Evolutionary conservation across 1,140 invertebrate species (phyloP).

Genomic region (Habropoda laboriosa): DNA sequence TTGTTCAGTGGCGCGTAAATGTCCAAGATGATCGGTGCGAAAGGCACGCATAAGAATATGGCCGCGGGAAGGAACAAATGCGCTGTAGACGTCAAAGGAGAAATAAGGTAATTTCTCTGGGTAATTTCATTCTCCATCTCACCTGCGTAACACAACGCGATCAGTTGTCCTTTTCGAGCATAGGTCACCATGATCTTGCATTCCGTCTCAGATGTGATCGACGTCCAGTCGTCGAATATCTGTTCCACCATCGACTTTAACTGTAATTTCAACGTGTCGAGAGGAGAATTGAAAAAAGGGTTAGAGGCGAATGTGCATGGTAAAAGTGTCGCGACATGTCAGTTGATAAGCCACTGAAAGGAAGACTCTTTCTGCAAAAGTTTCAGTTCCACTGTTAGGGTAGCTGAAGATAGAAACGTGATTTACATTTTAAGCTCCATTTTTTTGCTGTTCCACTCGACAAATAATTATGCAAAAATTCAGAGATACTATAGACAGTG

Average conservation of each 20-base stretch:
- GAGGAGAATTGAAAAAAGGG: too few relatives aligned
- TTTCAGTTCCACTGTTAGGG: too few relatives aligned
- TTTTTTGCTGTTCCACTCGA: too few relatives aligned
- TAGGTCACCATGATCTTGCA: not conserved
- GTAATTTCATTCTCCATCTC: not conserved
- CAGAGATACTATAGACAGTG: too few relatives aligned
- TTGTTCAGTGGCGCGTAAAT: not conserved
- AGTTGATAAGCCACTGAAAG: too few relatives aligned
- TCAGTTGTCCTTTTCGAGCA: not conserved
- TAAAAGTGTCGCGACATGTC: too few relatives aligned
- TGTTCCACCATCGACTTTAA: not conserved
- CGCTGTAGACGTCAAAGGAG: not conserved
- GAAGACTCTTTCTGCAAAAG: too few relatives aligned
- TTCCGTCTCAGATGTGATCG: not conserved
- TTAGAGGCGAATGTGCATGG: too few relatives aligned
- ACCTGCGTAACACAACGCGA: not conserved
- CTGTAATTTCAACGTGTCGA: not conserved
- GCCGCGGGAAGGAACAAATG: not conserved
- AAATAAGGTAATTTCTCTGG: not conserved
- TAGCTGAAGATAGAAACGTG: too few relatives aligned
- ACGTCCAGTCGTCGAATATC: not conserved
- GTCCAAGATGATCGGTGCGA: not conserved
- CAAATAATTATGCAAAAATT: too few relatives aligned
- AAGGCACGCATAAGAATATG: not conserved
- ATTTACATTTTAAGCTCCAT: too few relatives aligned